Conservation (phyloP, 2,113 vertebrate species). For the Brachypodius melanocephalos region DNA sequence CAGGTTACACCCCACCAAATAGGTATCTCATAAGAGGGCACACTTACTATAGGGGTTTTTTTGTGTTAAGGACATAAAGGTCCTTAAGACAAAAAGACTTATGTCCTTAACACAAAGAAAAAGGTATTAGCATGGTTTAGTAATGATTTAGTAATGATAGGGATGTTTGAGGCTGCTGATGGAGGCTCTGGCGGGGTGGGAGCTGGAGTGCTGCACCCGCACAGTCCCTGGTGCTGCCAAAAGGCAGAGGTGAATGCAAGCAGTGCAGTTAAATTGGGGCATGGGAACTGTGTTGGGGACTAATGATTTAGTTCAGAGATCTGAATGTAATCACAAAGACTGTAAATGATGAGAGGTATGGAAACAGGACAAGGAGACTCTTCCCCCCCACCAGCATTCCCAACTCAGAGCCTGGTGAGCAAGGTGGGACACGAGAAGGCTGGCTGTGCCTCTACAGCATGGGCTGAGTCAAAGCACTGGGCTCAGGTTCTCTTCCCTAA, state of each 20-base stretch:
- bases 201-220: not conserved
- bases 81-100: not conserved
- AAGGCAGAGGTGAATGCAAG: not conserved
- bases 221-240: not conserved
- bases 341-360: not conserved
- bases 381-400: not conserved
- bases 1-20: not conserved
- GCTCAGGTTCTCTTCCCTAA: not conserved
- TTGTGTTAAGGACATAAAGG: not conserved
- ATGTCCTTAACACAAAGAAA: too few relatives aligned
- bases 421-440: not conserved
- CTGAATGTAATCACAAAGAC: not conserved
- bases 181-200: not conserved
- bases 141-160: not conserved
- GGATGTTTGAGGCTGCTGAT: not conserved
- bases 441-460: fast-evolving
- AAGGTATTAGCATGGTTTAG: not conserved
- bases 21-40: not conserved
- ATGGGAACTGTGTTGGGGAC: not conserved
- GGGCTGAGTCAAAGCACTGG: not conserved
- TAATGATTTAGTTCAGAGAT: not conserved
- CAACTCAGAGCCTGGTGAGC: not conserved
- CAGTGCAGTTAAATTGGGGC: not conserved
- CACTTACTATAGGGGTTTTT: not conserved
- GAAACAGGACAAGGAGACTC: not conserved